Base-by-base conservation (phyloP, 2,797 vertebrate genomes). In the Coilia nasus region DNA sequence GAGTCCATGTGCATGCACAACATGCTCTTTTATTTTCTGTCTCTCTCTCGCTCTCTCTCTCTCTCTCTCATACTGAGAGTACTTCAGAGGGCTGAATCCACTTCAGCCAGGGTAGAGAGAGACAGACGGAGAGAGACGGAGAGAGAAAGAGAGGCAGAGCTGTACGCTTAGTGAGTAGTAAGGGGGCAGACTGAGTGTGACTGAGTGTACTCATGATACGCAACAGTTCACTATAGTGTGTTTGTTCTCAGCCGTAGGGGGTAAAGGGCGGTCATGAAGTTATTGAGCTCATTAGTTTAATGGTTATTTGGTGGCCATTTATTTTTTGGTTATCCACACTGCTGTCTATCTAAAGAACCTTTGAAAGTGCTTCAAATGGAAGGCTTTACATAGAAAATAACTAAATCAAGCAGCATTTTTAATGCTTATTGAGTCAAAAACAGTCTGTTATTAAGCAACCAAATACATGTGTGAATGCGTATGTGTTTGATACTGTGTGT, bases 91-190 rank as follows among this genome's bases (percentile, higher is more conserved):
- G 15, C 17, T 6, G 35, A 78, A 31, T 7, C 71, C 71, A 78
- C 71, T 78, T 78, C 71, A 78, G 7, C 71, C 28, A 19, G 19
- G 71, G 35, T 14, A 35, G 35, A 5, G 31, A 88, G 75, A 62
- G 90, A 98, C 97, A 98, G 93, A 98, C 31, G 19, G 71, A 17
- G 31, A 88, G 71, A 62, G 90, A 98, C 97, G 98, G 93, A 87
- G 98, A 98, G 92, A 94, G 93, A 54, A 96, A 97, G 87, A 97
- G 98, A 0, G 97, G 35, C 35, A 98, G 91, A 98, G 97, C 88
- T 19, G 15, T 21, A 3, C 17, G 19, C 5, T 19, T 35, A 35
- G 17, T 35, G 71, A 21, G 71, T 78, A 21, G 6, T 17, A 19
- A 21, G 71, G 17, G 19, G 7, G 60, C n/a, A 64, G 23, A 64